phyloP scores from a whole-genome alignment of 2,888 invertebrate species.

The Sphinx pinastri region DNA sequence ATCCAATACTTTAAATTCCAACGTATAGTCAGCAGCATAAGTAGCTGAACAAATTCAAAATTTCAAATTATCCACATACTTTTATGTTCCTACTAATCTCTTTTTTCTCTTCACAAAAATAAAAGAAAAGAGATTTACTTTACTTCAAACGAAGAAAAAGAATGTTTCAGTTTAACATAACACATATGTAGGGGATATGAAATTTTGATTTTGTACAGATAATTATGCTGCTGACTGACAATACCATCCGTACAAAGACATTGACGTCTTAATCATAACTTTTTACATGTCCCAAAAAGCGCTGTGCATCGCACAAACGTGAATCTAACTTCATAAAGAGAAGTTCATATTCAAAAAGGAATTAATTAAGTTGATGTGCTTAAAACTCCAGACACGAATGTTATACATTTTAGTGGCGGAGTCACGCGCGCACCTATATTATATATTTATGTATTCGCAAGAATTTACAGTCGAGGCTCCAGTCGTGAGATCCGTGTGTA shows the following conservation, averaged over 20 bases:
- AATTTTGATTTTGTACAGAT: too few species aligned
- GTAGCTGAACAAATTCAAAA: too few species aligned
- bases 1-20: too few species aligned
- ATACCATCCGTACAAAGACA: neutral
- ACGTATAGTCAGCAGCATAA: too few species aligned
- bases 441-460: constrained; percentile 55
- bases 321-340: constrained; percentile 47
- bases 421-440: constrained; percentile 51
- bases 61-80: too few species aligned
- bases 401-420: constrained; percentile 61
- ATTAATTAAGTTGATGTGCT: constrained; percentile 68
- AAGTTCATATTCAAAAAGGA: constrained; percentile 59
- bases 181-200: too few species aligned
- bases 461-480: constrained; percentile 51
- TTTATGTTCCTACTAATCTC: too few species aligned
- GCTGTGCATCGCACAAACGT: constrained; percentile 7
- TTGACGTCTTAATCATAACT: constrained; percentile 4
- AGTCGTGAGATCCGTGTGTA: constrained; percentile 44
- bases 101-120: too few species aligned
- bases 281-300: constrained; percentile 15
- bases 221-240: neutral
- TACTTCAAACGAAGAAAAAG: too few species aligned
- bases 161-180: too few species aligned
- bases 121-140: too few species aligned
- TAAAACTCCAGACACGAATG: constrained; percentile 63